Percentiles rank a stretch among this genome's conserved stretches.
Evolutionary conservation across 2,113 vertebrate species (phyloP).

Genomic region (Tichodroma muraria): DNA sequence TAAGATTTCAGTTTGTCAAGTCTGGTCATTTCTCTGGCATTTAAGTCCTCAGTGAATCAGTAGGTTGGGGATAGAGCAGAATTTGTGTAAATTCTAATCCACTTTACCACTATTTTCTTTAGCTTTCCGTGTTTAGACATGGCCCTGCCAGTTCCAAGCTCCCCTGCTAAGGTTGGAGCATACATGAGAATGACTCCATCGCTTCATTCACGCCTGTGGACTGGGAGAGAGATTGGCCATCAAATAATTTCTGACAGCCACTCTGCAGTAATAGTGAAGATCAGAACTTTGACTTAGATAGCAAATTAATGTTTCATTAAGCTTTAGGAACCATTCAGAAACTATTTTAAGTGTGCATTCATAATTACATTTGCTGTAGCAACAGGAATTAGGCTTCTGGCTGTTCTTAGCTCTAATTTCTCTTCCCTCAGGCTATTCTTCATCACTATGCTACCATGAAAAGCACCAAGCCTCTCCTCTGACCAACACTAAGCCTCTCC

Average conservation of each 20-base stretch:
- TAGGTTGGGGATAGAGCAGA: neutral
- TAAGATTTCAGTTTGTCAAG: neutral
- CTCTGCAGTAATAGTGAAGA: neutral
- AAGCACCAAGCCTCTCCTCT: neutral
- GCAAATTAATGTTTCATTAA: neutral
- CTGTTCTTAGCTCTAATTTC: neutral
- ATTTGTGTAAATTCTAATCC: neutral
- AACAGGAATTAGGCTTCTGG: neutral
- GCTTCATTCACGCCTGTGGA: neutral
- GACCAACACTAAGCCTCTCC: neutral
- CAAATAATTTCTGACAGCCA: neutral
- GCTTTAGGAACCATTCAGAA: neutral
- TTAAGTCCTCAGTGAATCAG: neutral
- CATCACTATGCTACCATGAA: neutral
- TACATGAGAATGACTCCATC: neutral
- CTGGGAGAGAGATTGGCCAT: neutral
- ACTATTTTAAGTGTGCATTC: neutral
- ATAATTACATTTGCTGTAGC: neutral
- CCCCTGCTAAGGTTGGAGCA: neutral
- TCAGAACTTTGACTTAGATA: neutral
- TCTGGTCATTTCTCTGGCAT: neutral
- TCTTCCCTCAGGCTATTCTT: neutral
- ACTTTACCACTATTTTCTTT: neutral
- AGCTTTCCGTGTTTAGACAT: neutral
- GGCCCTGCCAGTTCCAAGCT: neutral